A percentile compares a stretch with the other conserved stretches of the same genome.
Evolutionary conservation across 2,888 invertebrate species (phyloP).

Genomic region (Lobophora halterata): DNA sequence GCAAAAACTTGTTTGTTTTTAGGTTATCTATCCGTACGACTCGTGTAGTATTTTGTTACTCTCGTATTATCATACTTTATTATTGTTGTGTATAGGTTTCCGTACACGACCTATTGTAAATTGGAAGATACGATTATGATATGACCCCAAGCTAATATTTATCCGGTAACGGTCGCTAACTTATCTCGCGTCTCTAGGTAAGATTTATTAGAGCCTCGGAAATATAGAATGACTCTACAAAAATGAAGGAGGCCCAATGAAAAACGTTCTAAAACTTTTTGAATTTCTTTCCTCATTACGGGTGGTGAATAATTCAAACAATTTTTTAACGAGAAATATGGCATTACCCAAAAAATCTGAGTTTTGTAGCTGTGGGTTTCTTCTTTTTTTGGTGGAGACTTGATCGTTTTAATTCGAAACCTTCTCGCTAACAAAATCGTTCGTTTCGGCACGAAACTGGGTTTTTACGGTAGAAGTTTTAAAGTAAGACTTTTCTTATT

Average conservation of each 20-base stretch:
- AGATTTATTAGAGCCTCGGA: conserved; percentile 26
- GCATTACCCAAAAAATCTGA: conserved; percentile 51
- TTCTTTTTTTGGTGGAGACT: background rate
- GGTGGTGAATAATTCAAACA: conserved; percentile 52
- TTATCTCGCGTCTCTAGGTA: conserved; percentile 22
- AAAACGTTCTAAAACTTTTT: conserved; percentile 31
- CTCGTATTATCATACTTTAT: too few species aligned
- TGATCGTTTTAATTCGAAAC: too few species aligned
- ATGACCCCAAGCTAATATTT: conserved; percentile 25
- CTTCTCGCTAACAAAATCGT: too few species aligned
- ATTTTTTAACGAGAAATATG: conserved; percentile 49
- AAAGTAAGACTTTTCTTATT: too few species aligned
- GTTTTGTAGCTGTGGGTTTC: conserved; percentile 27
- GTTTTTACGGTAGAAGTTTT: too few species aligned
- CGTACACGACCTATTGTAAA: conserved; percentile 27
- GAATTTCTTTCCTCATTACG: conserved; percentile 42
- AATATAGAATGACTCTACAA: conserved; percentile 23
- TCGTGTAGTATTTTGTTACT: too few species aligned
- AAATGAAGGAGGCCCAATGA: conserved; percentile 23
- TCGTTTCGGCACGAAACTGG: too few species aligned
- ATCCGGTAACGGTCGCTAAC: conserved; percentile 19
- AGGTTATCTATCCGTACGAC: too few species aligned
- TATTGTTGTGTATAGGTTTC: too few species aligned
- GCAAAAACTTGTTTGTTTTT: too few species aligned
- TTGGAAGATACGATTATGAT: conserved; percentile 33